These are phyloP conservation scores for Malacosoma neustria DNA, from an alignment of 2,888 invertebrate genomes.

Conservation along the genomic window DNA sequence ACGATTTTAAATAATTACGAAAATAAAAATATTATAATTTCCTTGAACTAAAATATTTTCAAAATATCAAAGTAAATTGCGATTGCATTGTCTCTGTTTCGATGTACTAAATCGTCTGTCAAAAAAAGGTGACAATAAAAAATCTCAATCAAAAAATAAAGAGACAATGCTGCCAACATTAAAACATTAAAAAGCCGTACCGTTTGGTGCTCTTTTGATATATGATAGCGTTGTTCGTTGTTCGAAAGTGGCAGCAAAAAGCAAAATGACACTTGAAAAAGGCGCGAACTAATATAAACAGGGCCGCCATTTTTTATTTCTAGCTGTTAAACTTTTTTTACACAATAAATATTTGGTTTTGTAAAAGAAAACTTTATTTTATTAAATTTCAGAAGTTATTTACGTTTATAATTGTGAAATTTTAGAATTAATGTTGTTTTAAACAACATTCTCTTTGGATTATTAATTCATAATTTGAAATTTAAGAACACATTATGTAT, in stretches of 20 bases:
- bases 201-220: conserved; percentile 57
- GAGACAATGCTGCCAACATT: conserved; percentile 64
- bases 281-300: conserved; percentile 70
- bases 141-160: conserved; percentile 57
- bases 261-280: conserved; percentile 73
- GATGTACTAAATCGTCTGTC: too few species aligned
- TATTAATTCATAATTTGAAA: too few species aligned
- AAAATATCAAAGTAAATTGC: too few species aligned
- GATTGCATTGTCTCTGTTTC: too few species aligned
- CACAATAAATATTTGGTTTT: background rate
- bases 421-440: too few species aligned
- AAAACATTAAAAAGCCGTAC: conserved; percentile 36
- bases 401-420: too few species aligned
- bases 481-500: too few species aligned
- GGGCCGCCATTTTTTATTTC: conserved; percentile 34
- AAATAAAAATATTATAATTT: too few species aligned
- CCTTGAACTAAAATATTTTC: too few species aligned
- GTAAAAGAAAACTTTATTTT: background rate
- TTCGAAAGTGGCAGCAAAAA: conserved; percentile 57
- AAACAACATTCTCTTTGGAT: too few species aligned
- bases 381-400: too few species aligned
- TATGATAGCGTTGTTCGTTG: conserved; percentile 63
- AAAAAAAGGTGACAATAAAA: conserved; percentile 23
- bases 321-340: background rate
- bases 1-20: too few species aligned